A percentile compares a stretch with the other conserved stretches of the same genome.
These are phyloP conservation scores for Mimachlamys varia DNA, from an alignment of 2,888 invertebrate species.

Conservation along the genomic window DNA sequence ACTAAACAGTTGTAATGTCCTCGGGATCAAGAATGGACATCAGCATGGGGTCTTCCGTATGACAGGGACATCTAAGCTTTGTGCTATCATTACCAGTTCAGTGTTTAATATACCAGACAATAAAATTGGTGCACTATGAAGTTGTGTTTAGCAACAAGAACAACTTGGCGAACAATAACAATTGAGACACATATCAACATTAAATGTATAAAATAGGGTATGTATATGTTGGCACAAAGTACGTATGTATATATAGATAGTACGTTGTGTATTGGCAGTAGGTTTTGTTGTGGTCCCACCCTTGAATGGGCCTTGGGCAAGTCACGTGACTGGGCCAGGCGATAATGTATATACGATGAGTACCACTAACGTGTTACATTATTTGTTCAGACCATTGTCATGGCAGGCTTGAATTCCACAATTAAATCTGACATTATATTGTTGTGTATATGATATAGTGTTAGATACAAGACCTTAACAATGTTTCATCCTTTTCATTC, in stretches of 20 bases:
- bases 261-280: not conserved
- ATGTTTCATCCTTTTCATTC: too few relatives aligned
- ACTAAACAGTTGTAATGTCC: not conserved
- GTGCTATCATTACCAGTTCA: not conserved
- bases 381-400: not conserved
- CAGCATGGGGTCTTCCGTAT: not conserved
- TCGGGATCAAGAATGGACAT: too few relatives aligned
- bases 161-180: not conserved
- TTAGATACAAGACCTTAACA: not conserved
- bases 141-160: not conserved
- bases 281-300: not conserved
- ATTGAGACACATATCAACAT: not conserved
- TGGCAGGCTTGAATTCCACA: not conserved
- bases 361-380: not conserved
- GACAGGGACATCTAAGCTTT: not conserved
- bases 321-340: not conserved
- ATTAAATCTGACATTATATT: not conserved
- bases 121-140: not conserved
- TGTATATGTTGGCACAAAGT: not conserved
- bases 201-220: not conserved
- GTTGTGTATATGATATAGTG: too few relatives aligned
- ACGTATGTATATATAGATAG: too few relatives aligned
- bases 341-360: not conserved
- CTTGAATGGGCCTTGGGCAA: constrained; percentile 1
- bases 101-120: not conserved